Conservation (phyloP, 2,113 vertebrate species). For the Cnemophilus loriae region DNA sequence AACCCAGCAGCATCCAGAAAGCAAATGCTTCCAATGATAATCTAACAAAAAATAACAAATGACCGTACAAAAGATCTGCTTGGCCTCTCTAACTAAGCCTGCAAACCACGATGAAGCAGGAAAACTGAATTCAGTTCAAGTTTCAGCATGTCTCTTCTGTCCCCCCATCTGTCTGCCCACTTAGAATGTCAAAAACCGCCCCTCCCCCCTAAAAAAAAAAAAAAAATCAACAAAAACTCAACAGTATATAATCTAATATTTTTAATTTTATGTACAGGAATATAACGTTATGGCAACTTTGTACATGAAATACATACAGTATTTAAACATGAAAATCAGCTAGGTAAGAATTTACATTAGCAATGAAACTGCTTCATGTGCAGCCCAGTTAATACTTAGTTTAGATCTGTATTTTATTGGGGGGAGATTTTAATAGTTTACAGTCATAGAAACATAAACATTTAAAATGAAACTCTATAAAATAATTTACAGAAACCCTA, state of each 20-base stretch:
- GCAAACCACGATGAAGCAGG: not conserved
- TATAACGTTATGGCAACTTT: conserved; percentile 87
- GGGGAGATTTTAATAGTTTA: conserved; percentile 81
- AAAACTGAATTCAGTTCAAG: not conserved
- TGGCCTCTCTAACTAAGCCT: not conserved
- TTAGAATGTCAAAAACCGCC: not conserved
- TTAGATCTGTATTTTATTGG: conserved; percentile 77
- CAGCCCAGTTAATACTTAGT: conserved; percentile 77
- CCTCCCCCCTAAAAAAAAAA: too few species aligned
- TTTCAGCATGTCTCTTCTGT: not conserved
- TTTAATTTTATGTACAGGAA: conserved; percentile 83
- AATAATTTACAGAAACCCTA: conserved; percentile 95
- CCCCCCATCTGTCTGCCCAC: not conserved
- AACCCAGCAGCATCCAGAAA: not conserved
- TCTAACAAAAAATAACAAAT: not conserved
- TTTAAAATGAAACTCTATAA: conserved; percentile 86
- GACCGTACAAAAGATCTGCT: not conserved
- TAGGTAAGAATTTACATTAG: conserved; percentile 90
- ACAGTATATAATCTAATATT: conserved; percentile 72
- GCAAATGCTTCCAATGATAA: not conserved
- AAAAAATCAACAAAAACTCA: not conserved
- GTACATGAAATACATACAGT: conserved; percentile 90
- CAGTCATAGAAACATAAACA: conserved; percentile 84
- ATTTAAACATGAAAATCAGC: conserved; percentile 85
- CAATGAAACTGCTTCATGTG: conserved; percentile 68